Conservation (phyloP, 2,113 vertebrate species). For the Bufo bufo region DNA sequence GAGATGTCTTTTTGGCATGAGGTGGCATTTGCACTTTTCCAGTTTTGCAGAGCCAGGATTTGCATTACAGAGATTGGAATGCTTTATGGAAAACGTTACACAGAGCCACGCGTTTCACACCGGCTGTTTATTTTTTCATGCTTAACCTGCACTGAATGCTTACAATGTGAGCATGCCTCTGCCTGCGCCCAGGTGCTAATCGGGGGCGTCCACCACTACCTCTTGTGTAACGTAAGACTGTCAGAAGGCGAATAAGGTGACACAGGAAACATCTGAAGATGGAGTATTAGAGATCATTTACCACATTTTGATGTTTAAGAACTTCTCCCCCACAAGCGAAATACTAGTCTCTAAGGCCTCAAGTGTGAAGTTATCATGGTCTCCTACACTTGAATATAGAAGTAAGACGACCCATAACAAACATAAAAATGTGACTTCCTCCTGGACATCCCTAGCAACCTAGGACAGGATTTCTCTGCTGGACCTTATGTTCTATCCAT, state of each 20-base stretch:
- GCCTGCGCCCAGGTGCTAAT: not conserved
- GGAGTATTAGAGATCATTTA: not conserved
- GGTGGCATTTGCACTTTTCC: not conserved
- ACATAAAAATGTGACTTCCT: too few species aligned
- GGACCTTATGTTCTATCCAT: too few species aligned
- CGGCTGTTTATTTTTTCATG: not conserved
- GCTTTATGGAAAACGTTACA: not conserved
- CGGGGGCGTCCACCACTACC: not conserved
- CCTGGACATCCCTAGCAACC: too few species aligned
- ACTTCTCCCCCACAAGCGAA: not conserved
- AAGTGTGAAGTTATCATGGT: not conserved
- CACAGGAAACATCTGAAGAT: not conserved
- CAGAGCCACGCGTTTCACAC: not conserved
- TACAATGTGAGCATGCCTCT: not conserved
- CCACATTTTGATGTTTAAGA: not conserved
- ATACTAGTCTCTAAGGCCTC: not conserved
- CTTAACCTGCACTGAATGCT: not conserved
- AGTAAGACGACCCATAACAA: too few species aligned
- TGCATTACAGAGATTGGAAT: conserved; percentile 8
- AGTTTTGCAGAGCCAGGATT: not conserved
- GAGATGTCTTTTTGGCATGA: not conserved
- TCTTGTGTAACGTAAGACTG: not conserved
- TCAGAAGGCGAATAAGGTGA: not conserved
- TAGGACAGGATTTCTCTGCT: too few species aligned
- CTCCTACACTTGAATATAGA: not conserved